Evolutionary conservation across 2,113 vertebrate genomes (phyloP).

Genomic region (Mionectes macconnelli): DNA sequence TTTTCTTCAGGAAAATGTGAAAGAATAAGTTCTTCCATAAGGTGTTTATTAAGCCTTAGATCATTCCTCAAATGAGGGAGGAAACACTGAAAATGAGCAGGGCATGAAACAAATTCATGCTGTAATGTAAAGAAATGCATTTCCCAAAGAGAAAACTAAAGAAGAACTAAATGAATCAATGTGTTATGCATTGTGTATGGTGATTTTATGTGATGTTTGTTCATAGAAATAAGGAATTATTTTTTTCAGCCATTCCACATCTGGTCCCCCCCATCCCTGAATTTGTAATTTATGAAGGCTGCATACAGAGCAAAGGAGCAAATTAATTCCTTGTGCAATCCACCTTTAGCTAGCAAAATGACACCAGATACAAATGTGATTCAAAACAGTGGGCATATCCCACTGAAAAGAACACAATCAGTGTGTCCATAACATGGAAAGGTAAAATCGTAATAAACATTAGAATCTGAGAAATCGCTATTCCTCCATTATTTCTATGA

Average conservation of each 20-base stretch:
- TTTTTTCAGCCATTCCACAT: slow-evolving; percentile 68
- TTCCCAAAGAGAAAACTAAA: slow-evolving; percentile 76
- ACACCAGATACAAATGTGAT: slow-evolving; percentile 18
- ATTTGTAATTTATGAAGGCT: background rate
- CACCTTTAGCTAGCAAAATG: background rate
- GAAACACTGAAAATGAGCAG: slow-evolving; percentile 76
- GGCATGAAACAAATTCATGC: slow-evolving; percentile 80
- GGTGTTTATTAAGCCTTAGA: background rate
- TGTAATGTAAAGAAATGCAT: slow-evolving; percentile 79
- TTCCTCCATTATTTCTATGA: background rate
- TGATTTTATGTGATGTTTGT: slow-evolving; percentile 78
- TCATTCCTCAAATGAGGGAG: slow-evolving; percentile 64
- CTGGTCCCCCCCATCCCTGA: slow-evolving; percentile 48
- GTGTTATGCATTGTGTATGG: slow-evolving; percentile 72
- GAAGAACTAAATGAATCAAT: slow-evolving; percentile 77
- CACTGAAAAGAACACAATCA: slow-evolving; percentile 68
- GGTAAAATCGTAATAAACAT: background rate
- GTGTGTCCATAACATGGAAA: background rate
- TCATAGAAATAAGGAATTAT: slow-evolving; percentile 57
- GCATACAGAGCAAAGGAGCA: slow-evolving; percentile 22
- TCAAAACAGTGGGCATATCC: slow-evolving; percentile 30
- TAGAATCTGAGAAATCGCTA: slow-evolving; percentile 2
- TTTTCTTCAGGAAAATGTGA: slow-evolving; percentile 15
- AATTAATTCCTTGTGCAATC: background rate
- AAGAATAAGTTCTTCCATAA: background rate